These are phyloP conservation scores for Catalaphyllia jardinei DNA, from an alignment of 64 coral and sea anemone genomes.

Conservation along the genomic window DNA sequence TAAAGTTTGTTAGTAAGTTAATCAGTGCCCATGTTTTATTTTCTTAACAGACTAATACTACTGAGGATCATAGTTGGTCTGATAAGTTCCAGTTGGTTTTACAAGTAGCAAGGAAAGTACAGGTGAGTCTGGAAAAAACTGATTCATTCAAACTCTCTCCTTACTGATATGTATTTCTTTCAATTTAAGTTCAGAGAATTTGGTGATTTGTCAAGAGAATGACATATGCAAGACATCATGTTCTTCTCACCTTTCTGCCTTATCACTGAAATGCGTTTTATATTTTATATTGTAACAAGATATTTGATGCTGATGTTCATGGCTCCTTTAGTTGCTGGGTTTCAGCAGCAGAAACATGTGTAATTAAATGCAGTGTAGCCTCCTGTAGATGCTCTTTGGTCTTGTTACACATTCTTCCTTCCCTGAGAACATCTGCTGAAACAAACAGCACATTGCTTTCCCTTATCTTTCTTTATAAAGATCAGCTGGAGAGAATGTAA, in stretches of 20 bases:
- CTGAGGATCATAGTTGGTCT: conserved; percentile 90
- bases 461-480: no score
- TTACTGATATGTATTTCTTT: not conserved
- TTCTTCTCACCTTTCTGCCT: not conserved
- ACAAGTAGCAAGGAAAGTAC: conserved; percentile 90
- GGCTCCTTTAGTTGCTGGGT: not conserved
- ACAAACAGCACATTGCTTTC: no score
- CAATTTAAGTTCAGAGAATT: not conserved
- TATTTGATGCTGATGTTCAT: no score
- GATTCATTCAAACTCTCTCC: not conserved
- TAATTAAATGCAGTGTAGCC: no score
- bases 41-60: conserved; percentile 13
- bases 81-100: conserved; percentile 94
- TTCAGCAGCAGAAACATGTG: no score
- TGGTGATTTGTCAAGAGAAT: not conserved
- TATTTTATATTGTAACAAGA: no score
- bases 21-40: not conserved
- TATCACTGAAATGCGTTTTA: no score
- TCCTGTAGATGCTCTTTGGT: no score
- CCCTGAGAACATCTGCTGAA: no score
- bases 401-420: no score
- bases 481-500: no score
- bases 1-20: not conserved
- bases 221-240: not conserved
- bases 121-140: conserved; percentile 39